phyloP scores from a whole-genome alignment of 2,888 invertebrate species.

The Physocephala rufipes region DNA sequence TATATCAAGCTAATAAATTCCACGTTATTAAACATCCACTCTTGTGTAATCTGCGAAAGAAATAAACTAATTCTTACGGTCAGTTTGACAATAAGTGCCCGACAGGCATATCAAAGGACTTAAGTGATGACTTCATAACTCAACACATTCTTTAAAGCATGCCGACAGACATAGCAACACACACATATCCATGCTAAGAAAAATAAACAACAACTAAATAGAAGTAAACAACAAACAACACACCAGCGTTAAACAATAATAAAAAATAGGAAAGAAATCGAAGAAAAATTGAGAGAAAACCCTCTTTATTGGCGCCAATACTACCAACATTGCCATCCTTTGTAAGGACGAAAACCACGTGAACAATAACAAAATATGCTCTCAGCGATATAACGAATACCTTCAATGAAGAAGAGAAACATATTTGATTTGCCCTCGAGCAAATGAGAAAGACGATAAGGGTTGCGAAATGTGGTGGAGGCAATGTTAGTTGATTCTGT shows the following conservation, averaged over 20 bases:
- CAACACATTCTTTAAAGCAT: neutral
- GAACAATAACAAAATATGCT: conserved; percentile 23
- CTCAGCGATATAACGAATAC: neutral
- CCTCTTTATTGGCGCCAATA: conserved; percentile 31
- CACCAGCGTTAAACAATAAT: conserved; percentile 17
- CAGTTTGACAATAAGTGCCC: conserved; percentile 53
- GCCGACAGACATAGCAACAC: neutral
- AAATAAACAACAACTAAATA: conserved; percentile 20
- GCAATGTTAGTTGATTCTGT: neutral
- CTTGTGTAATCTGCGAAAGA: conserved; percentile 49
- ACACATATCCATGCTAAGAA: neutral
- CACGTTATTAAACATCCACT: conserved; percentile 60
- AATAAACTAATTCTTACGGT: conserved; percentile 60
- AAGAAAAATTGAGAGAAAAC: conserved; percentile 6
- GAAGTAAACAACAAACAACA: conserved; percentile 21
- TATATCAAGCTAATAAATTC: conserved; percentile 54
- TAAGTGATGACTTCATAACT: conserved; percentile 34
- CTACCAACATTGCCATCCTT: conserved; percentile 27
- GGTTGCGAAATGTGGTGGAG: neutral
- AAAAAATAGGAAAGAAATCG: neutral
- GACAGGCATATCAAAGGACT: conserved; percentile 18
- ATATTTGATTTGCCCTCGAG: conserved; percentile 14
- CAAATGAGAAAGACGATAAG: neutral
- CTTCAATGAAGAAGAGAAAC: conserved; percentile 4
- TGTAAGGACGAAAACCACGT: conserved; percentile 21